phyloP scores from a whole-genome alignment of 2,113 vertebrate genomes.

The Potamarius usumacintae region DNA sequence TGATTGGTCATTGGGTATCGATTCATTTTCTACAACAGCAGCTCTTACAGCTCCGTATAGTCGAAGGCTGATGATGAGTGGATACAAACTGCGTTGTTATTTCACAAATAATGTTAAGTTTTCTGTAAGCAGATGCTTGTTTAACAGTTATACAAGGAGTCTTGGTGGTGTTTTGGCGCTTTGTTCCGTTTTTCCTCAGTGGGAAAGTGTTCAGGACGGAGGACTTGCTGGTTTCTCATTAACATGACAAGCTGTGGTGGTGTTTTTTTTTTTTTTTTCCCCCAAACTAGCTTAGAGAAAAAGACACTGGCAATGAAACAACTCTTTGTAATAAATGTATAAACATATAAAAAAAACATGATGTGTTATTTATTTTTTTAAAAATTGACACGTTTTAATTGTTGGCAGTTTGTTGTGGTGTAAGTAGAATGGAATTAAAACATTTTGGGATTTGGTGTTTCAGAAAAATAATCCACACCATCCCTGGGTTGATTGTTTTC shows the following conservation, averaged over 20 bases:
- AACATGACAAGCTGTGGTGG: background rate
- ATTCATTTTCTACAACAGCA: background rate
- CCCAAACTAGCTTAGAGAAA: background rate
- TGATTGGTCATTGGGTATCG: background rate
- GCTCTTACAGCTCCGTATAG: no score
- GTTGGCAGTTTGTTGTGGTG: no score
- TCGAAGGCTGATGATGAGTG: background rate
- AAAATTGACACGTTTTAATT: background rate
- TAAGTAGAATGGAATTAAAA: background rate
- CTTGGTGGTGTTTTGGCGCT: background rate
- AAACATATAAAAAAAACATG: background rate
- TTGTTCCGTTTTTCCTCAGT: background rate
- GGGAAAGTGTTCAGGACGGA: background rate
- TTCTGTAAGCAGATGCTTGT: background rate
- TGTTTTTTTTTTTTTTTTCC: background rate
- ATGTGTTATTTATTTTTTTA: background rate
- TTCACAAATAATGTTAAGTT: background rate
- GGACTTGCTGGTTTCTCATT: background rate
- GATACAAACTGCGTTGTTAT: background rate
- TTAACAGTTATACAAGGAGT: background rate
- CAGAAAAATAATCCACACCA: background rate
- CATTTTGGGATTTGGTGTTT: background rate
- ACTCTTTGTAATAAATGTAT: background rate
- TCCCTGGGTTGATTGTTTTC: background rate
- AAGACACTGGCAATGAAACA: background rate